Percentiles rank a stretch among this genome's conserved stretches.
Conservation (phyloP, 2,888 invertebrate species). For the Troilus luridus region DNA sequence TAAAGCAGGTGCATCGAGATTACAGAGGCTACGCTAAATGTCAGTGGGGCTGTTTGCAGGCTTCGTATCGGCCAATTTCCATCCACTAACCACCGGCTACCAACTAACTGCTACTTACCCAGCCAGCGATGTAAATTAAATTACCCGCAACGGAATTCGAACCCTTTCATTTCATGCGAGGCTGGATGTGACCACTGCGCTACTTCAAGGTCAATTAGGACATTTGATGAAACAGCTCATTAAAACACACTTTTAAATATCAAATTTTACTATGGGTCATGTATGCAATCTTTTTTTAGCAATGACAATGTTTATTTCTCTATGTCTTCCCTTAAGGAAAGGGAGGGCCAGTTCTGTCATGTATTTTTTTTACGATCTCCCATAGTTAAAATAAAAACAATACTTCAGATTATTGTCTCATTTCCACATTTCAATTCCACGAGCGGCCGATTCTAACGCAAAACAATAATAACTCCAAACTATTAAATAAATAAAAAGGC, state of each 20-base stretch:
- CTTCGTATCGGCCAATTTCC: background rate
- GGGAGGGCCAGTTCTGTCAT: too few relatives aligned
- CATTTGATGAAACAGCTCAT: background rate
- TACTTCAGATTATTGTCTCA: too few relatives aligned
- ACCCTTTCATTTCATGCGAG: background rate
- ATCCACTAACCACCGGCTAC: background rate
- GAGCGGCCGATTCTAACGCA: too few relatives aligned
- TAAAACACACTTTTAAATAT: background rate
- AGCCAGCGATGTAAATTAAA: background rate
- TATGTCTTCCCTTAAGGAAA: too few relatives aligned
- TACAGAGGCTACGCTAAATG: background rate
- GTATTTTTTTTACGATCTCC: too few relatives aligned
- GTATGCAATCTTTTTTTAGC: too few relatives aligned
- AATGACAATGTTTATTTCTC: too few relatives aligned
- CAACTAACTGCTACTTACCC: background rate
- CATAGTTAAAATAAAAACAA: too few relatives aligned
- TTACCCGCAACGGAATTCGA: constrained; percentile 14
- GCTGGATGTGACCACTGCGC: background rate
- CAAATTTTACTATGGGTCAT: too few relatives aligned
- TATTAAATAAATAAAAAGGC: too few relatives aligned
- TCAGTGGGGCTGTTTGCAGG: background rate
- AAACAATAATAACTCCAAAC: too few relatives aligned
- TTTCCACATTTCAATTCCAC: too few relatives aligned
- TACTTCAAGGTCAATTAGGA: background rate
- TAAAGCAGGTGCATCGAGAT: background rate